These are phyloP conservation scores for Lamellibrachia luymesi DNA, from an alignment of 1,140 invertebrate species.

Conservation along the genomic window DNA sequence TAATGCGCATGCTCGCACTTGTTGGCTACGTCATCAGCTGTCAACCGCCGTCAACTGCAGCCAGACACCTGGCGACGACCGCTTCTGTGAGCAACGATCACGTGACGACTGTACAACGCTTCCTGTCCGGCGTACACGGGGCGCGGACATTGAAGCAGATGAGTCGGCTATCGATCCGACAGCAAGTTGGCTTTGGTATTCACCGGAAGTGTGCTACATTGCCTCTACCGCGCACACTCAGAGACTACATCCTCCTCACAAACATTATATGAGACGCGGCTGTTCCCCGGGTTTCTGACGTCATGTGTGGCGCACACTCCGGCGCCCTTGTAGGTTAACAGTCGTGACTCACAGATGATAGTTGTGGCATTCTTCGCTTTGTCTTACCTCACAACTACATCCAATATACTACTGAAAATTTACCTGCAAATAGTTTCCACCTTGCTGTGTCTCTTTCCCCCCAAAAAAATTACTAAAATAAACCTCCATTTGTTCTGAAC, in stretches of 20 bases:
- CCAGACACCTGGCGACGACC: background rate
- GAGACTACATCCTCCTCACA: constrained; percentile 25
- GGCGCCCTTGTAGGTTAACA: background rate
- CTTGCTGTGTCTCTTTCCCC: too few relatives aligned
- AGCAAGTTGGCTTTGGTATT: constrained; percentile 26
- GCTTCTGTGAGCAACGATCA: background rate
- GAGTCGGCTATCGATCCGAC: constrained; percentile 25
- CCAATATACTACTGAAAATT: too few relatives aligned
- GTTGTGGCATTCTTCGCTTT: background rate
- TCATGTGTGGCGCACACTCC: background rate
- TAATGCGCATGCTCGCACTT: constrained; percentile 47
- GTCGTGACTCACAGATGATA: background rate
- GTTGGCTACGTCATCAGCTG: constrained; percentile 43
- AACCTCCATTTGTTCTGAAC: too few relatives aligned
- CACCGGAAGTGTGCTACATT: constrained; percentile 15
- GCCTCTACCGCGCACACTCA: constrained; percentile 19
- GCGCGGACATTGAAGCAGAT: constrained; percentile 26
- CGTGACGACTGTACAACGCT: constrained; percentile 13
- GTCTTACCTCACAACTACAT: background rate
- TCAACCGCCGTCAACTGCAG: background rate
- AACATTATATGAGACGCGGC: constrained; percentile 13
- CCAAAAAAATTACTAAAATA: too few relatives aligned
- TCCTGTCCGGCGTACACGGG: constrained; percentile 17
- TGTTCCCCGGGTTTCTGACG: background rate
- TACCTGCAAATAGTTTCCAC: too few relatives aligned